Base-by-base conservation (phyloP, 1,140 invertebrate species). In the Argopecten irradians region DNA sequence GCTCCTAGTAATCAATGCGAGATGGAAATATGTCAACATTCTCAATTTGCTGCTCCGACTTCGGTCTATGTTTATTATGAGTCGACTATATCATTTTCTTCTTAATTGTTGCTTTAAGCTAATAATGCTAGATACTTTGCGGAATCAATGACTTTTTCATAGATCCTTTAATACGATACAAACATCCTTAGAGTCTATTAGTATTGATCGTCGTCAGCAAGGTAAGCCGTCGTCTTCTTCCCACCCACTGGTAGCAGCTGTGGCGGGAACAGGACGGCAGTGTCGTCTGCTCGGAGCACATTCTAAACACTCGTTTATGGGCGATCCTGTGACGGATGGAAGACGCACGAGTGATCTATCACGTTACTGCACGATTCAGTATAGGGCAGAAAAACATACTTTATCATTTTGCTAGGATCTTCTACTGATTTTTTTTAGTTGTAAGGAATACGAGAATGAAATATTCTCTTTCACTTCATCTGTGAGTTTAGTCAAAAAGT, bases 131-230 rank as follows among this genome's bases (percentile, higher is more conserved):
- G 55, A 28, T 71, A 71, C 55, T 71, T 71, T 71, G 55, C 28
- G 16, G 22, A 71, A 71, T 71, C 55, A 71, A 71, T 71, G 55
- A n/a, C 55, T 71, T 71, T 71, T 71, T 71, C 55, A 71, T 71
- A 71, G 55, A 71, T 71, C 55, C 55, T 71, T 71, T 71, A 71
- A 71, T 71, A 71, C n/a, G 55, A 71, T 28, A 71, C 55, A 71
- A 71, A 71, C 55, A 71, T 71, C n/a, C 55, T 71, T 22, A 71
- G 55, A 71, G 55, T 71, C 55, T 28, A 71, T 71, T 71, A 71
- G 55, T 71, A 71, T 71, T n/a, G 55, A 71, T 71, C 55, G 55
- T 71, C 11, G 22, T 22, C n/a, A 71, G 55, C 55, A 71, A 71
- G 55, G 55, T 71, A 71, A 71, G 55, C 55, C 55, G 55, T 5